Conservation (phyloP, 2,797 vertebrate genomes). For the Bradypodion pumilum region DNA sequence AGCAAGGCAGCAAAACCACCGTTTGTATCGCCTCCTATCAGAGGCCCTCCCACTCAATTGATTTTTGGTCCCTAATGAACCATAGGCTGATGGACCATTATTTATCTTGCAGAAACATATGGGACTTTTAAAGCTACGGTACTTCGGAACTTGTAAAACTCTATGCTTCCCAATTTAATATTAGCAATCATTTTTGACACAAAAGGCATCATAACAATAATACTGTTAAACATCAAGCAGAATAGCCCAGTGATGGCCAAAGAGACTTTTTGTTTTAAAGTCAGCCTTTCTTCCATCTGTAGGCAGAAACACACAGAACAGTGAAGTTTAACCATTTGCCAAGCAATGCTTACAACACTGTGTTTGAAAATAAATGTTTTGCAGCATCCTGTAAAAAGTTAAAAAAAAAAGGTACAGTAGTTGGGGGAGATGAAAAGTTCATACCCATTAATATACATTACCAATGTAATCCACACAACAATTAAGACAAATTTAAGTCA, state of each 20-base stretch:
- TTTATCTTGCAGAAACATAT: constrained; percentile 71
- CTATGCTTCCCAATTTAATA: constrained; percentile 70
- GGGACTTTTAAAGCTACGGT: constrained; percentile 68
- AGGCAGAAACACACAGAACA: constrained; percentile 55
- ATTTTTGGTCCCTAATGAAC: constrained; percentile 82
- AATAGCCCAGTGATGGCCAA: constrained; percentile 53
- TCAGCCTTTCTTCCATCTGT: constrained; percentile 49
- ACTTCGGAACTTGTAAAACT: constrained; percentile 67
- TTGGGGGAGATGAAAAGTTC: neutral
- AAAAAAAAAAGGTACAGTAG: neutral
- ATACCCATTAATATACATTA: constrained; percentile 45
- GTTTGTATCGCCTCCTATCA: constrained; percentile 75
- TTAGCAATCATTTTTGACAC: constrained; percentile 67
- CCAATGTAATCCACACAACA: constrained; percentile 12
- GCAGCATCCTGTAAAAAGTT: constrained; percentile 32
- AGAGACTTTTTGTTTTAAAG: constrained; percentile 50
- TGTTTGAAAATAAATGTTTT: constrained; percentile 1
- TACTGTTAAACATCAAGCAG: constrained; percentile 56
- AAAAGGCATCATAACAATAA: constrained; percentile 63
- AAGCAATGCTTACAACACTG: constrained; percentile 43
- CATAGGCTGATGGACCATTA: constrained; percentile 77
- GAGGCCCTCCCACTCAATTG: constrained; percentile 79
- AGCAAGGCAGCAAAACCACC: constrained; percentile 72
- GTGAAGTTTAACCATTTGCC: constrained; percentile 55
- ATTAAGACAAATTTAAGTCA: constrained; percentile 22